Conservation (phyloP, 2,113 vertebrate species). For the human (Homo sapiens) region GRCh38 chr6:15776001-15776500, state of each 20-base stretch:
- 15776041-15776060: too few relatives aligned
- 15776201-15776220: not conserved
- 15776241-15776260: not conserved
- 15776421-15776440: slow-evolving; percentile 45
- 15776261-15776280: not conserved
- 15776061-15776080: too few relatives aligned
- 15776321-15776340: slow-evolving; percentile 33
- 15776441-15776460: slow-evolving; percentile 1
- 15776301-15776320: slow-evolving; percentile 19
- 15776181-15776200: slow-evolving; percentile 30
- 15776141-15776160: not conserved
- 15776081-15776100: too few relatives aligned
- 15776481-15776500: not conserved
- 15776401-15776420: slow-evolving; percentile 41
- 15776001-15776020: not conserved
- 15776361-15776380: slow-evolving; percentile 26
- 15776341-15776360: slow-evolving; percentile 33
- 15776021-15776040: not conserved
- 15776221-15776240: not conserved
- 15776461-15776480: slow-evolving; percentile 45
- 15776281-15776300: not conserved
- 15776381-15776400: slow-evolving; percentile 49
- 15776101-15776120: too few relatives aligned
- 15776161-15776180: not conserved
- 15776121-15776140: too few relatives aligned